Percentiles rank a stretch among this genome's conserved stretches.
These are phyloP conservation scores for Stichopus chloronotus DNA, from an alignment of 35 echinoderm and acorn worm genomes.

Conservation along the genomic window DNA sequence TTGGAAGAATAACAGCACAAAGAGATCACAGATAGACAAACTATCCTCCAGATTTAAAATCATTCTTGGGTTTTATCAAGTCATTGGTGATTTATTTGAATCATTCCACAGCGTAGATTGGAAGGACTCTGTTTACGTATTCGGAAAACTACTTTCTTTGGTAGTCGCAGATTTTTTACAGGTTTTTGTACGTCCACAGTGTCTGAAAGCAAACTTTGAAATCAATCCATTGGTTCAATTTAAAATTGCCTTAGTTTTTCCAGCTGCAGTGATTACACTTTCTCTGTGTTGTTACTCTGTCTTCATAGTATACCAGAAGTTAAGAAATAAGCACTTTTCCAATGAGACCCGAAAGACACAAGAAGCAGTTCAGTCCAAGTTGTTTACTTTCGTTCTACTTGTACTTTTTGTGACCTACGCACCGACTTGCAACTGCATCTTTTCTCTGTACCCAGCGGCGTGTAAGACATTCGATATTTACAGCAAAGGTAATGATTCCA, in stretches of 20 bases:
- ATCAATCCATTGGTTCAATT: slow-evolving; percentile 57
- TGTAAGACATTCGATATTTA: slow-evolving; percentile 46
- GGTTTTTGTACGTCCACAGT: slow-evolving; percentile 49
- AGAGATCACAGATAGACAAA: slow-evolving; percentile 12
- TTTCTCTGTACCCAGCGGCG: slow-evolving; percentile 29
- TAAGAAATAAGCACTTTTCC: neutral
- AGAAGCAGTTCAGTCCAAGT: neutral
- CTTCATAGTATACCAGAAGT: neutral
- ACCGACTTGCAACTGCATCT: slow-evolving; percentile 21
- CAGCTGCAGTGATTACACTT: neutral
- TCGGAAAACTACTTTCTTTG: slow-evolving; percentile 32
- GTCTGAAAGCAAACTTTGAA: slow-evolving; percentile 25
- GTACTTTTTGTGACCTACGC: slow-evolving; percentile 52
- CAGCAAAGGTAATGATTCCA: neutral
- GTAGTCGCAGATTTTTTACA: slow-evolving; percentile 39
- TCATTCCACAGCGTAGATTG: slow-evolving; percentile 56
- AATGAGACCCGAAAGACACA: neutral
- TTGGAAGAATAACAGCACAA: slow-evolving; percentile 24
- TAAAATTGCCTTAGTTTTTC: slow-evolving; percentile 13
- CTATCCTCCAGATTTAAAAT: slow-evolving; percentile 44
- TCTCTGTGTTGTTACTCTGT: neutral
- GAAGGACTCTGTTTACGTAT: neutral
- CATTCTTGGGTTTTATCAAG: slow-evolving; percentile 56
- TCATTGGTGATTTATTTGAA: slow-evolving; percentile 55
- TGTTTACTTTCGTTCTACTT: slow-evolving; percentile 34